phyloP scores from a whole-genome alignment of 2,113 vertebrate species.

The Melanerpes formicivorus region DNA sequence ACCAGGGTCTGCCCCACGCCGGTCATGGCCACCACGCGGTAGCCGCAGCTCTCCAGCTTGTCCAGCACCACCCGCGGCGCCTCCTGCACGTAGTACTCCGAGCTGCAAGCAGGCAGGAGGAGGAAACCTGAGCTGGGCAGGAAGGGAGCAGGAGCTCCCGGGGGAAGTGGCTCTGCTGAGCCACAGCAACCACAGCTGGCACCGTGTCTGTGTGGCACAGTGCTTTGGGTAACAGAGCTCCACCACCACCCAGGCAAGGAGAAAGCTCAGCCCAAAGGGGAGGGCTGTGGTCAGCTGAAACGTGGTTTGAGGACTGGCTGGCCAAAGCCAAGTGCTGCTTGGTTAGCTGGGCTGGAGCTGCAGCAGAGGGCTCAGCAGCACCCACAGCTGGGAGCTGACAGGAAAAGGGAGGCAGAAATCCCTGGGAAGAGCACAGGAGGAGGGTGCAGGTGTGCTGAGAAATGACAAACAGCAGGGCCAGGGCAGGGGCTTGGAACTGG shows the following conservation, averaged over 20 bases:
- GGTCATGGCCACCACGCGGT: slow-evolving; percentile 90
- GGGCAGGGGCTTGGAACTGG: too few species aligned
- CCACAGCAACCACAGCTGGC: rapidly evolving
- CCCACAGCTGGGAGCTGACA: not conserved
- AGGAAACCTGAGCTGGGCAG: not conserved
- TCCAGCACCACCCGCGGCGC: slow-evolving; percentile 90
- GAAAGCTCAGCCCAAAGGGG: not conserved
- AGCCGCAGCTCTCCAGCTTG: slow-evolving; percentile 91
- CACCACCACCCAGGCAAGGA: not conserved
- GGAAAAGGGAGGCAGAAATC: not conserved
- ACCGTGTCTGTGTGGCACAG: rapidly evolving
- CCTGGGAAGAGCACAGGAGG: not conserved
- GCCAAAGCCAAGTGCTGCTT: rapidly evolving
- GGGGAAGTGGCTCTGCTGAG: not conserved
- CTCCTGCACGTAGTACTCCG: slow-evolving; percentile 91
- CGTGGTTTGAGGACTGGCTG: not conserved
- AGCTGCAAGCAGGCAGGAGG: slow-evolving; percentile 72
- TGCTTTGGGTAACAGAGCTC: not conserved
- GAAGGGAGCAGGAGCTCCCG: not conserved
- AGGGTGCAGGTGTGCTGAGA: not conserved
- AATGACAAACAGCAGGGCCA: rapidly evolving
- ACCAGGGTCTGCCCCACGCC: slow-evolving; percentile 96
- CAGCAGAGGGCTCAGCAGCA: not conserved
- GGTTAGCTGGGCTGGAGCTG: rapidly evolving
- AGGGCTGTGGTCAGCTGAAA: not conserved